phyloP scores from a whole-genome alignment of 2,888 invertebrate genomes.

The Drosophila kokeensis region DNA sequence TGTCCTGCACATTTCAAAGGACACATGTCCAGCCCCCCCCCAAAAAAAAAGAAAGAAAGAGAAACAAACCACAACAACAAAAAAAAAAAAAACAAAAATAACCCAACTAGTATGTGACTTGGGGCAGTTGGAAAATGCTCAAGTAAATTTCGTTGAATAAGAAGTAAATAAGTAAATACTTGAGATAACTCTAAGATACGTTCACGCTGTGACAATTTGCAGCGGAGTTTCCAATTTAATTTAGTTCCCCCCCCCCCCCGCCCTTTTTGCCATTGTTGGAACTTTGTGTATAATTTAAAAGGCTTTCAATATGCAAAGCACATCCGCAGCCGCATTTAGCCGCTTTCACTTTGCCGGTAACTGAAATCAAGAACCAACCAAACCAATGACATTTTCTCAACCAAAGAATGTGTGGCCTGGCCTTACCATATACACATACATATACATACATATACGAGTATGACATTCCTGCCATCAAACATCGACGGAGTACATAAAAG shows the following conservation, averaged over 20 bases:
- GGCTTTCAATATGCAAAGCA: slow-evolving; percentile 73
- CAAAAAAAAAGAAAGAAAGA: background rate
- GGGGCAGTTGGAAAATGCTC: slow-evolving; percentile 53
- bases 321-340: slow-evolving; percentile 58
- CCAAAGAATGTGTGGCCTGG: slow-evolving; percentile 41
- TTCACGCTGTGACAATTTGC: slow-evolving; percentile 56
- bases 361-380: slow-evolving; percentile 44
- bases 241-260: slow-evolving; percentile 1
- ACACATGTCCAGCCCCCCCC: slow-evolving; percentile 55
- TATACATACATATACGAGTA: slow-evolving; percentile 18
- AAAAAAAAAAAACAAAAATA: background rate
- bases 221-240: slow-evolving; percentile 46
- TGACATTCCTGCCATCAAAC: slow-evolving; percentile 53
- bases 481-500: slow-evolving; percentile 70
- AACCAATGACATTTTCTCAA: slow-evolving; percentile 33
- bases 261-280: slow-evolving; percentile 17
- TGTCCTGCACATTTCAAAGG: slow-evolving; percentile 69
- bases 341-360: slow-evolving; percentile 48
- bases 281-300: slow-evolving; percentile 45
- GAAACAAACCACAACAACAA: background rate
- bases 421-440: slow-evolving; percentile 31
- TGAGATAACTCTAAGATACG: slow-evolving; percentile 56
- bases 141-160: slow-evolving; percentile 71
- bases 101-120: slow-evolving; percentile 42
- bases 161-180: slow-evolving; percentile 81